A percentile compares a stretch with the other conserved stretches of the same genome.
Conservation (phyloP, 2,888 invertebrate genomes). For the Hyles lineata region DNA sequence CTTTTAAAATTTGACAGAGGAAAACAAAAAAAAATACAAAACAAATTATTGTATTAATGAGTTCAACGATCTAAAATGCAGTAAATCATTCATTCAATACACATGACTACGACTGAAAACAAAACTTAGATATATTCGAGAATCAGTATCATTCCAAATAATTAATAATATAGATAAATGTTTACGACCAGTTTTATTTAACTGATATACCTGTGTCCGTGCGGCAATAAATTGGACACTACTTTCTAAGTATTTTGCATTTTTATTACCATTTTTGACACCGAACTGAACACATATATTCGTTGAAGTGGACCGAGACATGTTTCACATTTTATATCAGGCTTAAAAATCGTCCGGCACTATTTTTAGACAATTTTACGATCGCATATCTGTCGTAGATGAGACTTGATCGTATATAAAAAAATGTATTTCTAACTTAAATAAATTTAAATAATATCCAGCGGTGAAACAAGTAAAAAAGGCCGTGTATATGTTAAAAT, state of each 20-base stretch:
- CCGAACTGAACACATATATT: constrained; percentile 4
- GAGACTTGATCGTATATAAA: constrained; percentile 9
- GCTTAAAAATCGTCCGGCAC: constrained; percentile 18
- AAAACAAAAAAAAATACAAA: no score
- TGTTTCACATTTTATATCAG: constrained; percentile 17
- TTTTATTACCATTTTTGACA: constrained; percentile 19
- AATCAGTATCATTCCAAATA: not conserved
- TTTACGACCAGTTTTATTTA: not conserved
- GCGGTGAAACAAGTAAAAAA: not conserved
- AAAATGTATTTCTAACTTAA: not conserved
- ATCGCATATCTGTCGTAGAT: constrained; percentile 20
- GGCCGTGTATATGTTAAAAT: not conserved
- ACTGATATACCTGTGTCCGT: not conserved
- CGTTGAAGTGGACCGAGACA: constrained; percentile 19
- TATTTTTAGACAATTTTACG: constrained; percentile 24
- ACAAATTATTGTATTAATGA: no score
- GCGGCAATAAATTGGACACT: constrained; percentile 24
- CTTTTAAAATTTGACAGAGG: no score
- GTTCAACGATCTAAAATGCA: no score
- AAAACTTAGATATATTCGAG: no score
- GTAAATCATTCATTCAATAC: no score
- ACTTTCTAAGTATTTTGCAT: constrained; percentile 26
- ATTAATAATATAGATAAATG: constrained; percentile 5
- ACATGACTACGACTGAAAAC: no score
- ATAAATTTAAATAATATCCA: not conserved